Evolutionary conservation across 2,888 invertebrate genomes (phyloP).

Genomic region (Odontomyia ornata): DNA sequence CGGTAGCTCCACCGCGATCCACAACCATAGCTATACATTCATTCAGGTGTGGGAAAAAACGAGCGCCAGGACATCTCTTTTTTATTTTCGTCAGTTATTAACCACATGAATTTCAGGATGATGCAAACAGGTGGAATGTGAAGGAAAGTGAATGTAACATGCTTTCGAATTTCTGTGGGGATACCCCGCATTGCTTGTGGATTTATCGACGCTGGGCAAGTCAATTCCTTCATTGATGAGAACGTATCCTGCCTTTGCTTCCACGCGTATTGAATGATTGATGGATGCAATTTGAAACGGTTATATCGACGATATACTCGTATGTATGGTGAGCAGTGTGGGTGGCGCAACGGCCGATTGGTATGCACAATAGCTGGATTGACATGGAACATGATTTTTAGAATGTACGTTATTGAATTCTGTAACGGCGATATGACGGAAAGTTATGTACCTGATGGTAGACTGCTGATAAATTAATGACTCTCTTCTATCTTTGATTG

Average conservation of each 20-base stretch:
- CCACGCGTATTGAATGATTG: conserved; percentile 32
- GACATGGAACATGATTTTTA: conserved; percentile 11
- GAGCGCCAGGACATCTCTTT: neutral
- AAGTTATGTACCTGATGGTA: neutral
- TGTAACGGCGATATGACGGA: neutral
- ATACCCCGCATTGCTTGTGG: neutral
- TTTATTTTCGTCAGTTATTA: neutral
- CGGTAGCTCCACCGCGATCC: neutral
- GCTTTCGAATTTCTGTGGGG: neutral
- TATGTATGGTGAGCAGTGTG: neutral
- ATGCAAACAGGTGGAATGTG: neutral
- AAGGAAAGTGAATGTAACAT: neutral
- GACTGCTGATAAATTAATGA: conserved; percentile 17
- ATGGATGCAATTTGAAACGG: conserved; percentile 38
- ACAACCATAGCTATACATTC: neutral
- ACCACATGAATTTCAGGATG: neutral
- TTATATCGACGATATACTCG: neutral
- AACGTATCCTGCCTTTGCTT: neutral
- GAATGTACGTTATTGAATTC: conserved; percentile 32
- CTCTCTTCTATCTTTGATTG: neutral
- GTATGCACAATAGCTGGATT: conserved; percentile 24
- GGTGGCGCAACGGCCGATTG: neutral
- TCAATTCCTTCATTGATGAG: neutral
- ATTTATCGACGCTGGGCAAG: neutral
- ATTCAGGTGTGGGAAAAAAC: conserved; percentile 6